Evolutionary conservation across 1,140 invertebrate genomes (phyloP).

Genomic region (Frieseomelitta varia): DNA sequence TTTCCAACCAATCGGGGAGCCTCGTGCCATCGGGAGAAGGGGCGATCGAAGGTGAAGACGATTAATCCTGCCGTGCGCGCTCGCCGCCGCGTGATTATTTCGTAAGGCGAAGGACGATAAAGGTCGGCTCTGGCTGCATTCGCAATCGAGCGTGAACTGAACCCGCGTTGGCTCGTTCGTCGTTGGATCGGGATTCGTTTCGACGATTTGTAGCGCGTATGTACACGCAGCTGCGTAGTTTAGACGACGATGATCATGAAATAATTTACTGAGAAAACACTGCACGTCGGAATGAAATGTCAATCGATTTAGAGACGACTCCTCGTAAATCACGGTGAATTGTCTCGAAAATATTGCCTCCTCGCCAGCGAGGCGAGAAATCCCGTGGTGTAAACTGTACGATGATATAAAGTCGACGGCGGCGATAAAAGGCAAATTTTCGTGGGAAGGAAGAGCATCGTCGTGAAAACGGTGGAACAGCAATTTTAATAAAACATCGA

Average conservation of each 20-base stretch:
- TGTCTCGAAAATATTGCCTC: not conserved
- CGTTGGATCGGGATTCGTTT: not conserved
- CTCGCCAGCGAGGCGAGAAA: no score
- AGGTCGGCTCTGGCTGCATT: slow-evolving; percentile 51
- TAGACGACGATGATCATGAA: not conserved
- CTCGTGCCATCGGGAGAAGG: slow-evolving; percentile 2
- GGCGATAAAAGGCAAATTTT: not conserved
- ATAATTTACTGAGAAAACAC: not conserved
- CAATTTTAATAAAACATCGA: not conserved
- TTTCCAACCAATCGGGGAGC: slow-evolving; percentile 49
- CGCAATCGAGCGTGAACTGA: not conserved
- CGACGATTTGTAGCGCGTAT: not conserved
- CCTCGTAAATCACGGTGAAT: not conserved
- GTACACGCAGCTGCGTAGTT: not conserved
- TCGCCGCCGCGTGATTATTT: slow-evolving; percentile 56
- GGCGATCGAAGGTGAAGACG: slow-evolving; percentile 59
- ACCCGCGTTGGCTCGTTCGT: not conserved
- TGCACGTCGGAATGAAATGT: not conserved
- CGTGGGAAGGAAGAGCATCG: not conserved
- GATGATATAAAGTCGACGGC: not conserved
- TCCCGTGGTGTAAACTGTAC: not conserved
- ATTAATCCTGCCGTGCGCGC: slow-evolving; percentile 60
- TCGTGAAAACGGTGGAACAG: not conserved
- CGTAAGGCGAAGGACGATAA: slow-evolving; percentile 72
- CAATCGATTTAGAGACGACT: not conserved